Percentiles rank a stretch among this genome's conserved stretches.
These are phyloP conservation scores for Eptatretus burgeri DNA, from an alignment of 2,113 vertebrate genomes.

Conservation along the genomic window DNA sequence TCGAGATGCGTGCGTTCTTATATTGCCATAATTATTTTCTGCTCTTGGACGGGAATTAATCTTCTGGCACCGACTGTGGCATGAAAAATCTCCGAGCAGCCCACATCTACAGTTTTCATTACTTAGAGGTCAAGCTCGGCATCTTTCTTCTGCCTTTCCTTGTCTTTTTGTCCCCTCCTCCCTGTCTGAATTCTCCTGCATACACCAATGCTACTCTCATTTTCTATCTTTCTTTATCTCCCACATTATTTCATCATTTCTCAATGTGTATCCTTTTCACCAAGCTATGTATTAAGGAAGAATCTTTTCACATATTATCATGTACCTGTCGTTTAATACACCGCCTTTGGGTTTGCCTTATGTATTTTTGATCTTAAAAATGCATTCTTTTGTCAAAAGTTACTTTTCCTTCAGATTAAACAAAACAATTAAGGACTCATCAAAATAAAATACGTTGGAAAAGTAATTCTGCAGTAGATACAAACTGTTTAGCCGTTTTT, in stretches of 20 bases:
- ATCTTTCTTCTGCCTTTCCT: constrained; percentile 3
- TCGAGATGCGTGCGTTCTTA: constrained; percentile 73
- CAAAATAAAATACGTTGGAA: too few species aligned
- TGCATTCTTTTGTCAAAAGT: too few species aligned
- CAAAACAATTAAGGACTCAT: too few species aligned
- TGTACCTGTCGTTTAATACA: too few species aligned
- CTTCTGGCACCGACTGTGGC: constrained; percentile 30
- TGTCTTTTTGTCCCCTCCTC: not conserved
- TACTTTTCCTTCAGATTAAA: too few species aligned
- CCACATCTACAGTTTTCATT: not conserved
- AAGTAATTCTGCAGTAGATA: too few species aligned
- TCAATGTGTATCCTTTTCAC: not conserved
- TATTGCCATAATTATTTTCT: constrained; percentile 85
- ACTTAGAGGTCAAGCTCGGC: constrained; percentile 3
- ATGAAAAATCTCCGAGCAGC: not conserved
- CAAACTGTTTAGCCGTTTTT: too few species aligned
- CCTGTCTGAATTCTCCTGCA: not conserved
- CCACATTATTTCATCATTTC: not conserved
- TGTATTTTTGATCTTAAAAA: too few species aligned
- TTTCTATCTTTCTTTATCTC: not conserved
- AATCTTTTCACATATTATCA: too few species aligned
- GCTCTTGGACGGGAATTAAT: constrained; percentile 69
- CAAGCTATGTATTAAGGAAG: not conserved
- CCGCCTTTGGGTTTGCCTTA: too few species aligned
- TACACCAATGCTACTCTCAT: not conserved